Conservation (phyloP, 2,888 invertebrate genomes). For the Trissolcus japonicus region DNA sequence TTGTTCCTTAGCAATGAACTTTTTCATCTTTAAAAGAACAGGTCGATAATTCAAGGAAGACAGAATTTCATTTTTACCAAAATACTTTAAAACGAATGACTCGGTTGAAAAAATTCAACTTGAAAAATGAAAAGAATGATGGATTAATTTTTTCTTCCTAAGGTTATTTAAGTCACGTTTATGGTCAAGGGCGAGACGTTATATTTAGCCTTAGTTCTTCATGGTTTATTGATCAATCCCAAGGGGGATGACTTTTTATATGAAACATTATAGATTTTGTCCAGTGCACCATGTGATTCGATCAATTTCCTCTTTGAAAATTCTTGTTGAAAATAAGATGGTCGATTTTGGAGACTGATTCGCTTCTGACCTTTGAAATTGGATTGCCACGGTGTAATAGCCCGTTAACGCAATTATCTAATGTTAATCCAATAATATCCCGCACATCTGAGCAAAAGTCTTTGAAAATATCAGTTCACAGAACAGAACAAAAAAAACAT, state of each 20-base stretch:
- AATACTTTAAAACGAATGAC: too few species aligned
- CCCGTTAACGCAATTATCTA: slow-evolving; percentile 34
- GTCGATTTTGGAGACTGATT: slow-evolving; percentile 11
- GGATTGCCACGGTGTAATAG: slow-evolving; percentile 26
- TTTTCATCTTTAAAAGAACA: slow-evolving; percentile 2
- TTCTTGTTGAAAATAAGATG: neutral
- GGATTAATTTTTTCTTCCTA: neutral
- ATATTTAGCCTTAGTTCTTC: slow-evolving; percentile 15
- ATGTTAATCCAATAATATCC: slow-evolving; percentile 29
- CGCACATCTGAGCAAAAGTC: slow-evolving; percentile 3
- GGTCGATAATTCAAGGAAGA: neutral
- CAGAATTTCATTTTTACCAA: neutral
- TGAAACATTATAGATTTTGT: too few species aligned
- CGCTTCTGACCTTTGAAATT: slow-evolving; percentile 22
- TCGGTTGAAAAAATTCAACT: neutral
- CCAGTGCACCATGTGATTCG: too few species aligned
- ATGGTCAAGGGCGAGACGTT: slow-evolving; percentile 16
- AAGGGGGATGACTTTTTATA: neutral
- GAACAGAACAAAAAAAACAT: neutral
- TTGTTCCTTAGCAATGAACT: slow-evolving; percentile 19
- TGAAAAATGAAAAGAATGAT: neutral
- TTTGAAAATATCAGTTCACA: slow-evolving; percentile 1
- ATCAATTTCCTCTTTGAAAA: too few species aligned
- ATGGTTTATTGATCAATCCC: slow-evolving; percentile 17
- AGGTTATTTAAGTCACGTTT: slow-evolving; percentile 1